These are phyloP conservation scores for Pterocles orientalis DNA, from an alignment of 2,113 vertebrate genomes.

Conservation along the genomic window DNA sequence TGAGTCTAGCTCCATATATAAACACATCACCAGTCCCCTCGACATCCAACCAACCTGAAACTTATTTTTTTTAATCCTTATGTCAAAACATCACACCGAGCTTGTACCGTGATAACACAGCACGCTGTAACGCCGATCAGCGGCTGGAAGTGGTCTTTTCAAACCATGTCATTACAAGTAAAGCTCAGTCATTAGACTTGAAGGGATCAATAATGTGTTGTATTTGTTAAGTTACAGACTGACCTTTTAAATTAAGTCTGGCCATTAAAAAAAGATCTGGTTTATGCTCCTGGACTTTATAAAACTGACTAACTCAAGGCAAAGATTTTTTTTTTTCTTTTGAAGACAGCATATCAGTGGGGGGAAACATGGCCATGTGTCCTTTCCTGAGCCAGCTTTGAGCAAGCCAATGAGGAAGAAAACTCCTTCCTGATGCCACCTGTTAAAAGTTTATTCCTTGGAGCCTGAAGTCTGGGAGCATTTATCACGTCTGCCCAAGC, in stretches of 20 bases:
- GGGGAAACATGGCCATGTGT: background rate
- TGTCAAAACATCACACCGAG: background rate
- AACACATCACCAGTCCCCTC: background rate
- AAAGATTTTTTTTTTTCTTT: background rate
- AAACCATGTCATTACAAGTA: slow-evolving; percentile 8
- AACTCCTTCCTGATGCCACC: background rate
- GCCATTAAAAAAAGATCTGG: background rate
- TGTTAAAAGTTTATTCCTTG: background rate
- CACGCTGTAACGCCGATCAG: slow-evolving; percentile 3
- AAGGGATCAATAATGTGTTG: slow-evolving; percentile 43
- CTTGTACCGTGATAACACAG: background rate
- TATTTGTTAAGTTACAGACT: slow-evolving; percentile 34
- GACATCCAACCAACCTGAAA: background rate
- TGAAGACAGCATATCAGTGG: background rate
- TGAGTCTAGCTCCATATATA: background rate
- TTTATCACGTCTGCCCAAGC: background rate
- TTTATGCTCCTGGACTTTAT: background rate
- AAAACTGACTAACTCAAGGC: background rate
- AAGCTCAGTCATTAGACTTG: background rate
- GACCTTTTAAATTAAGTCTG: slow-evolving; percentile 39
- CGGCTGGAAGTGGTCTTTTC: slow-evolving; percentile 44
- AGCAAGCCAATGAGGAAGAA: background rate
- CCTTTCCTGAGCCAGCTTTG: background rate
- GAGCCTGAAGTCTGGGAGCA: background rate
- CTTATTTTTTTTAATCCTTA: background rate